These are phyloP conservation scores for Luehdorfia chinensis DNA, from an alignment of 1,140 invertebrate genomes.

Conservation along the genomic window DNA sequence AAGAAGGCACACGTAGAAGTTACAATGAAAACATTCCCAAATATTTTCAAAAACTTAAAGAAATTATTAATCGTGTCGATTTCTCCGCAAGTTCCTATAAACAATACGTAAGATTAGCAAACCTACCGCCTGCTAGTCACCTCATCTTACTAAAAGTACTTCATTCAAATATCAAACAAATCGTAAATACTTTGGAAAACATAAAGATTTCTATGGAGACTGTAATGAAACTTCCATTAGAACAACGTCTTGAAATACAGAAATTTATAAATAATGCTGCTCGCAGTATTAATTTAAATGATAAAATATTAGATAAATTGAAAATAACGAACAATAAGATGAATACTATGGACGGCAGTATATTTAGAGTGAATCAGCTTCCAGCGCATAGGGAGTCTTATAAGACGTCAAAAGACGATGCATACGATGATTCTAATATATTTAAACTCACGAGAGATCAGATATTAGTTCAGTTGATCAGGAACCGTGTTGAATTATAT, in stretches of 20 bases:
- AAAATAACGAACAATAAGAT: constrained; percentile 22
- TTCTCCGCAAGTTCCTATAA: constrained; percentile 38
- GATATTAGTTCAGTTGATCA: constrained; percentile 53
- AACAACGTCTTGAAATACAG: constrained; percentile 34
- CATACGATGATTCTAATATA: too few relatives aligned
- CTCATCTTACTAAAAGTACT: constrained; percentile 50
- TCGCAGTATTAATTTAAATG: constrained; percentile 42
- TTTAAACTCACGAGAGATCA: constrained; percentile 45
- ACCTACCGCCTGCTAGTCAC: constrained; percentile 35
- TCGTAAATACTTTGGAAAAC: constrained; percentile 32
- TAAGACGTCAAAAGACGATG: constrained; percentile 1
- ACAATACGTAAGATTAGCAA: constrained; percentile 31
- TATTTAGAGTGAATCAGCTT: not conserved
- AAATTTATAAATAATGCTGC: constrained; percentile 43
- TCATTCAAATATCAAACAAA: constrained; percentile 34
- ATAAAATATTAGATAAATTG: constrained; percentile 36
- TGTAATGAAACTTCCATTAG: constrained; percentile 24
- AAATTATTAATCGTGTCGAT: constrained; percentile 43
- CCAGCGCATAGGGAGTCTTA: constrained; percentile 8
- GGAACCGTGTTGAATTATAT: constrained; percentile 50
- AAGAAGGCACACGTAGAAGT: constrained; percentile 31
- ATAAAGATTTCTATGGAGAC: constrained; percentile 33
- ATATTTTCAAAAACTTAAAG: constrained; percentile 41
- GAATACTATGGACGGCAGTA: not conserved
- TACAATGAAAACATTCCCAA: constrained; percentile 24